A percentile compares a stretch with the other conserved stretches of the same genome.
These are phyloP conservation scores for Sebastolobus altivelis DNA, from an alignment of 2,797 vertebrate species.

Conservation along the genomic window DNA sequence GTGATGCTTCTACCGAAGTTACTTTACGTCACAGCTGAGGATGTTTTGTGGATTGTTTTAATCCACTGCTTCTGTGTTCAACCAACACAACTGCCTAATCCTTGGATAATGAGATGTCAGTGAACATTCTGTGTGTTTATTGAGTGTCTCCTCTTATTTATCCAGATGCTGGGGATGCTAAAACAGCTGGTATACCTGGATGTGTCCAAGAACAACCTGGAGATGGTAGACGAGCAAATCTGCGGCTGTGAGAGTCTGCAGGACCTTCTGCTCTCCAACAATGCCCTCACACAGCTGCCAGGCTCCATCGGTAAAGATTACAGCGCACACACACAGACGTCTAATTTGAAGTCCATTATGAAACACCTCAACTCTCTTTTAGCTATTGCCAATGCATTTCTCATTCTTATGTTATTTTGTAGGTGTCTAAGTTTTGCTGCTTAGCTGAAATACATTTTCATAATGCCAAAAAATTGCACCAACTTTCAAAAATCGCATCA, in stretches of 20 bases:
- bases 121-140: neutral
- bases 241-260: constrained; percentile 95
- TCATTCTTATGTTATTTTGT: neutral
- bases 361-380: constrained; percentile 33
- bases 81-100: neutral
- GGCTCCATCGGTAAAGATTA: constrained; percentile 90
- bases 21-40: neutral
- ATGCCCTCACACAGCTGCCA: constrained; percentile 94
- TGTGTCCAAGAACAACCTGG: constrained; percentile 97
- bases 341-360: constrained; percentile 3
- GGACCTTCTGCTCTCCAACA: constrained; percentile 95
- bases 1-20: neutral
- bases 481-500: neutral
- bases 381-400: neutral
- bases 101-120: neutral
- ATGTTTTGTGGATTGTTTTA: constrained; percentile 22
- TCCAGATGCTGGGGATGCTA: constrained; percentile 92
- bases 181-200: constrained; percentile 96
- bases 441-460: constrained; percentile 1
- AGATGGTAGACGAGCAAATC: constrained; percentile 96
- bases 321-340: constrained; percentile 6
- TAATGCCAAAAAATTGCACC: neutral
- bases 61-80: constrained; percentile 1
- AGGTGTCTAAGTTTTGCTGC: neutral
- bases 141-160: constrained; percentile 5